phyloP scores from a whole-genome alignment of 2,888 invertebrate species.

The Petrolisthes cinctipes region DNA sequence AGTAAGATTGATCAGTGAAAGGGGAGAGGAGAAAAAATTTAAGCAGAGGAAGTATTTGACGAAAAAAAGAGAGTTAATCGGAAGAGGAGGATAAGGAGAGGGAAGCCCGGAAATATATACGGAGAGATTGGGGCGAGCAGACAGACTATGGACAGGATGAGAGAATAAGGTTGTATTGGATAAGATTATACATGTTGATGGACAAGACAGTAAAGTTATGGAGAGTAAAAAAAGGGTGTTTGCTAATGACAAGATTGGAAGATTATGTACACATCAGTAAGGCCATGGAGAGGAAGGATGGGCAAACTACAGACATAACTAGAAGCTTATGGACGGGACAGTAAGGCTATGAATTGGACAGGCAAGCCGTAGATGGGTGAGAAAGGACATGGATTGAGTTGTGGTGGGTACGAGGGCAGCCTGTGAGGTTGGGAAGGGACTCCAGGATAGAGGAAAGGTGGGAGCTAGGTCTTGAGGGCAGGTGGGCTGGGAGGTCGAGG shows the following conservation, averaged over 20 bases:
- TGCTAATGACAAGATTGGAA: no score
- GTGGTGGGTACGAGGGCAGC: not conserved
- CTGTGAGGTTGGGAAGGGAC: no score
- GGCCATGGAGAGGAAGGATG: no score
- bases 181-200: not conserved
- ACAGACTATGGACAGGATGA: not conserved
- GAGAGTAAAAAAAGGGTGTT: no score
- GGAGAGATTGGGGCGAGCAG: not conserved
- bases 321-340: no score
- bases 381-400: not conserved
- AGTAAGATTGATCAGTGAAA: not conserved
- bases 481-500: conserved; percentile 18
- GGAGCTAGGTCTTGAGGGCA: not conserved
- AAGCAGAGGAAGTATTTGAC: not conserved
- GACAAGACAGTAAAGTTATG: not conserved
- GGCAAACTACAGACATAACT: no score
- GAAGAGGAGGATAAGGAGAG: not conserved
- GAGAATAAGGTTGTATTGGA: not conserved
- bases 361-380: not conserved
- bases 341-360: not conserved
- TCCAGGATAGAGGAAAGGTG: no score
- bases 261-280: no score
- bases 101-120: not conserved
- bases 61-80: not conserved
- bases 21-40: not conserved